These are phyloP conservation scores for Pelobates fuscus DNA, from an alignment of 2,113 vertebrate genomes.

Conservation along the genomic window DNA sequence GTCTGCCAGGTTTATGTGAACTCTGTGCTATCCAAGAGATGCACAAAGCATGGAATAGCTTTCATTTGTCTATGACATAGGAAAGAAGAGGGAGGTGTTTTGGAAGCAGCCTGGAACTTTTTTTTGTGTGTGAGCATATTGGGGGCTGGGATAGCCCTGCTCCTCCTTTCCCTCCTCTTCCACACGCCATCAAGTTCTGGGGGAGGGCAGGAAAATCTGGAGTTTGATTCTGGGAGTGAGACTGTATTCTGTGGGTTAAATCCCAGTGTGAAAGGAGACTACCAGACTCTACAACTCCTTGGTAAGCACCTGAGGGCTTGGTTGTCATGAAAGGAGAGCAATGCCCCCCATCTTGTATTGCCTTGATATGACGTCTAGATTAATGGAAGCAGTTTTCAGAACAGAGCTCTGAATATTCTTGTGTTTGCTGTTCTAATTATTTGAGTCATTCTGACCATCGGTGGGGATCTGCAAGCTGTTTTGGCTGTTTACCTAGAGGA, in stretches of 20 bases:
- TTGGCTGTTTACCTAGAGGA: too few relatives aligned
- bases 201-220: conserved; percentile 2
- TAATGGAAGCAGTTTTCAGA: conserved; percentile 2
- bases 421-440: too few relatives aligned
- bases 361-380: too few relatives aligned
- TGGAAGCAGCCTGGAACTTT: conserved; percentile 25
- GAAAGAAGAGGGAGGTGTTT: conserved; percentile 40
- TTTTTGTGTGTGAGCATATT: conserved; percentile 32
- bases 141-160: conserved; percentile 44
- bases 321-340: conserved; percentile 2
- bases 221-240: conserved; percentile 2
- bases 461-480: too few relatives aligned
- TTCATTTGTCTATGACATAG: conserved; percentile 11
- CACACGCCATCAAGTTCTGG: conserved; percentile 46
- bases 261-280: not conserved
- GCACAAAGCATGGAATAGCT: not conserved
- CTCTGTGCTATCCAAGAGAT: not conserved
- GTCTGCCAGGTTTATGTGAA: not conserved
- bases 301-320: conserved; percentile 14
- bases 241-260: not conserved
- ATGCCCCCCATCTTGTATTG: not conserved
- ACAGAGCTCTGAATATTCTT: not conserved
- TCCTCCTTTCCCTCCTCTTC: conserved; percentile 36
- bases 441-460: not conserved
- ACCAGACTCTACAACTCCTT: not conserved